These are phyloP conservation scores for Trachelus tabidus DNA, from an alignment of 2,888 invertebrate genomes.

Conservation along the genomic window DNA sequence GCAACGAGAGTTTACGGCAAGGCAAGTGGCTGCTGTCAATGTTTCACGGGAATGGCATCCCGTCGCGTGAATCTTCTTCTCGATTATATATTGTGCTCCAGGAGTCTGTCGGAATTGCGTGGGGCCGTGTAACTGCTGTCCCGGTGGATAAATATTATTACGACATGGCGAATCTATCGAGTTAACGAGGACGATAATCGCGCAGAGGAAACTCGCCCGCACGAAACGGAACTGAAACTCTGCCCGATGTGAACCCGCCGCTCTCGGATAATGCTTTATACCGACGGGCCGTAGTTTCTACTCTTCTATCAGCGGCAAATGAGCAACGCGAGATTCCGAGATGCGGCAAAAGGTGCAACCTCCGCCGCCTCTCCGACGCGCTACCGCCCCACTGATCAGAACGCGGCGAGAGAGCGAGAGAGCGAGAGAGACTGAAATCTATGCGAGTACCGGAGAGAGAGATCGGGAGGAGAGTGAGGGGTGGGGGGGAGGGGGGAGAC, in stretches of 20 bases:
- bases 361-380: slow-evolving; percentile 28
- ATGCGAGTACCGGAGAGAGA: neutral
- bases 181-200: neutral
- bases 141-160: neutral
- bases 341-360: slow-evolving; percentile 58
- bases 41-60: slow-evolving; percentile 35
- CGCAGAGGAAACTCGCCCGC: slow-evolving; percentile 44
- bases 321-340: slow-evolving; percentile 58
- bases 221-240: slow-evolving; percentile 50
- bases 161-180: neutral
- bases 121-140: neutral
- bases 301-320: slow-evolving; percentile 45
- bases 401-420: slow-evolving; percentile 22
- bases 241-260: slow-evolving; percentile 27
- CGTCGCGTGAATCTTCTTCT: slow-evolving; percentile 27
- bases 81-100: neutral
- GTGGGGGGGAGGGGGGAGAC: neutral
- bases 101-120: neutral
- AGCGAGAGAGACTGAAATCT: slow-evolving; percentile 15
- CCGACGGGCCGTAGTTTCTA: slow-evolving; percentile 14
- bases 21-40: slow-evolving; percentile 38
- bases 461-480: neutral
- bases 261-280: slow-evolving; percentile 46
- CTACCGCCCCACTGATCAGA: slow-evolving; percentile 30
- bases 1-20: neutral